Percentiles rank a stretch among this genome's conserved stretches.
Evolutionary conservation across 30 jellyfish, hydroid and myxozoan genomes (phyloP).

Genomic region (Aurelia sp.): DNA sequence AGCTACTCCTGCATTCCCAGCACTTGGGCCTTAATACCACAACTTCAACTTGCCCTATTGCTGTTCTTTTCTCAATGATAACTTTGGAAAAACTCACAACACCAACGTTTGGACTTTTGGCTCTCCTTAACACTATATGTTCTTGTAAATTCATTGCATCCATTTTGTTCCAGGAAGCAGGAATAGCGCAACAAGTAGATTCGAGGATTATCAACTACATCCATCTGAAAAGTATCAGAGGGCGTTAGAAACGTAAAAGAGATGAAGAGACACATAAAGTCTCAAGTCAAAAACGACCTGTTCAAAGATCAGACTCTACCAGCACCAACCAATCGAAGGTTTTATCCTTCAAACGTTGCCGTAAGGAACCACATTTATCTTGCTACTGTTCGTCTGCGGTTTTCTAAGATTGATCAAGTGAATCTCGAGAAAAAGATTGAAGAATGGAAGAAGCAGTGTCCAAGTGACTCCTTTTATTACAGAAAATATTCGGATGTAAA

Average conservation of each 20-base stretch:
- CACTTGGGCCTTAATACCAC: too few relatives aligned
- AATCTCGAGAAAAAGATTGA: conserved; percentile 40
- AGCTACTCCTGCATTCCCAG: too few relatives aligned
- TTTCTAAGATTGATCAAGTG: conserved; percentile 32
- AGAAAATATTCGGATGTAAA: conserved; percentile 24
- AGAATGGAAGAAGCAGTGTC: conserved; percentile 42
- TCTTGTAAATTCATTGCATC: background rate
- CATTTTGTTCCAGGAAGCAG: conserved; percentile 19
- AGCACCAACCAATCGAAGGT: conserved; percentile 3
- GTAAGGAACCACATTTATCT: conserved; percentile 20
- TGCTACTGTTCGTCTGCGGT: conserved; percentile 28
- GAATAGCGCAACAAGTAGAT: conserved; percentile 16
- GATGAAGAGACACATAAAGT: conserved; percentile 3
- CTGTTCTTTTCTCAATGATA: too few relatives aligned
- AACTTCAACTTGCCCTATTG: too few relatives aligned
- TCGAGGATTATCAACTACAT: conserved; percentile 6
- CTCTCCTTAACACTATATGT: background rate
- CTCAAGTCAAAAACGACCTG: background rate
- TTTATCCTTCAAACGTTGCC: background rate
- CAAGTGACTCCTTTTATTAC: conserved; percentile 26
- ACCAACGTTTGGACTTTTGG: too few relatives aligned
- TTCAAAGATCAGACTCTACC: background rate
- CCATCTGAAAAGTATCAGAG: conserved; percentile 1
- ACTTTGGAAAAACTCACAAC: too few relatives aligned
- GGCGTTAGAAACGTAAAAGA: conserved; percentile 2